phyloP scores from a whole-genome alignment of 2,888 invertebrate species.

The Apantesis nais region DNA sequence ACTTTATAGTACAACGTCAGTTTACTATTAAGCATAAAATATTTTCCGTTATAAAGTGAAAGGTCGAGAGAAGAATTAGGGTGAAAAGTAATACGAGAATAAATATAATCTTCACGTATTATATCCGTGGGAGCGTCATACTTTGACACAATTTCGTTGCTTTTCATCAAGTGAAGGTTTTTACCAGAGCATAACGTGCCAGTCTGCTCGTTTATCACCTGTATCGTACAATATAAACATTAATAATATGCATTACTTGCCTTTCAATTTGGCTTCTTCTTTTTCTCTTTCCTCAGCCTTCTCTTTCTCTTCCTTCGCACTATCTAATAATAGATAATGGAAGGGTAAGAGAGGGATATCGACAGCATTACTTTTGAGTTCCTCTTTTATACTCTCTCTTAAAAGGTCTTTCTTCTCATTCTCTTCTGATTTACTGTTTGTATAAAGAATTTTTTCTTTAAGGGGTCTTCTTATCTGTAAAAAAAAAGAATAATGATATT shows the following conservation, averaged over 20 bases:
- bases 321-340: constrained; percentile 52
- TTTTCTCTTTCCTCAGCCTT: constrained; percentile 31
- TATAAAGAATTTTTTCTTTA: constrained; percentile 60
- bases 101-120: too few species aligned
- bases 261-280: constrained; percentile 14
- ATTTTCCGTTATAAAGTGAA: too few species aligned
- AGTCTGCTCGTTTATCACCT: background rate
- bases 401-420: constrained; percentile 37
- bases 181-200: too few species aligned
- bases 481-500: background rate
- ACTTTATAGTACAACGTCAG: too few species aligned
- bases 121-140: too few species aligned
- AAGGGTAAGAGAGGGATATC: constrained; percentile 44
- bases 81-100: too few species aligned
- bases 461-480: constrained; percentile 69
- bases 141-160: too few species aligned
- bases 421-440: constrained; percentile 41
- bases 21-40: too few species aligned
- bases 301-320: constrained; percentile 46
- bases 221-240: background rate
- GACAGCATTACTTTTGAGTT: constrained; percentile 41
- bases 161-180: too few species aligned
- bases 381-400: constrained; percentile 44
- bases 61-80: too few species aligned
- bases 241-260: background rate